Conservation (phyloP, 1,140 invertebrate genomes). For the Neodiprion lecontei region DNA sequence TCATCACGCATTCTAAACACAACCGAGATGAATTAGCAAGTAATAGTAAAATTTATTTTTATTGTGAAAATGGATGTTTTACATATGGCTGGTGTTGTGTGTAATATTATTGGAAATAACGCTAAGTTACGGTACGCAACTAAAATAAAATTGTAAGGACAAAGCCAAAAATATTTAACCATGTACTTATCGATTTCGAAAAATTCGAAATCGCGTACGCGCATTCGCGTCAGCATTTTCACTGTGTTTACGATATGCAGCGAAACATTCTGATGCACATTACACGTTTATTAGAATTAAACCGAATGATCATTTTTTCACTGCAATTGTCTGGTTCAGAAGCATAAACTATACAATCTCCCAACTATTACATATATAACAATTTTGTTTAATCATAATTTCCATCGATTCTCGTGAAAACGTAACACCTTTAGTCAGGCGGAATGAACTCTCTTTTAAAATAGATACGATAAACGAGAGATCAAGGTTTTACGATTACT, state of each 20-base stretch:
- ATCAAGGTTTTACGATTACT: background rate
- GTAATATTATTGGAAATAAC: conserved; percentile 14
- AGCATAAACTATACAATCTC: background rate
- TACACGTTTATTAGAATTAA: background rate
- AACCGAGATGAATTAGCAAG: conserved; percentile 9
- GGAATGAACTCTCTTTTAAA: background rate
- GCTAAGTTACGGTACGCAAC: conserved; percentile 10
- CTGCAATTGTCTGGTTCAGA: background rate
- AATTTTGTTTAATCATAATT: background rate
- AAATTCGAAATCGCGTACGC: conserved; percentile 17
- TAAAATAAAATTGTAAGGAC: background rate
- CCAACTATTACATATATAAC: background rate
- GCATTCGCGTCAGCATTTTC: background rate
- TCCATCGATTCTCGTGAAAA: background rate
- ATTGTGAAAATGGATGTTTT: conserved; percentile 58
- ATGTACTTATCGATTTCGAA: background rate
- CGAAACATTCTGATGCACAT: background rate
- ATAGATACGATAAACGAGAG: background rate
- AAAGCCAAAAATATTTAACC: background rate
- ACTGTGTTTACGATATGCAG: background rate
- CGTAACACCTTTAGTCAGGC: background rate
- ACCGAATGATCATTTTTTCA: background rate
- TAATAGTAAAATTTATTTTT: conserved; percentile 55
- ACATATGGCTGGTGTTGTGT: conserved; percentile 45
- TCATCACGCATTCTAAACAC: too few species aligned